Base-by-base conservation (phyloP, 2,113 vertebrate genomes). In the Saimiri boliviensis region DNA sequence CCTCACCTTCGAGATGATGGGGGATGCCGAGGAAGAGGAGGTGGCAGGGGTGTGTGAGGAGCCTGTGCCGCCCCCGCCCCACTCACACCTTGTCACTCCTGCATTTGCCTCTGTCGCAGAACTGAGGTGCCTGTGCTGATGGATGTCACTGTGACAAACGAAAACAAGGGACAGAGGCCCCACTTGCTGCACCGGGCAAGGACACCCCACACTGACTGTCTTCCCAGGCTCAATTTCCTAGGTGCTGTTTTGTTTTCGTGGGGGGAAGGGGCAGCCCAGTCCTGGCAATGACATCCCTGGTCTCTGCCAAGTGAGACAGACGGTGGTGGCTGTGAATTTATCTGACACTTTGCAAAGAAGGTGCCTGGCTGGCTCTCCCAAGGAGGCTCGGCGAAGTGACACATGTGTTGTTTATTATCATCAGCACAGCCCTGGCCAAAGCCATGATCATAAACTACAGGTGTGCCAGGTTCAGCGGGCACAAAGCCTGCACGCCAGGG, bases 301-400 rank as follows among this genome's bases (percentile, higher is more conserved):
- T 83, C 35, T 58, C 60, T 45, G 37, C 58, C 89, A 14, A 89
- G 52, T 8, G 3, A 58, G 84, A n/a, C 32, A 49, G 94, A 19
- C 1, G 10, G 54, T 40, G 66, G 58, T 2, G 4, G 74, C 74
- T 73, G 79, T 70, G 91, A 40, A 1, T 13, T 6, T 8, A 54
- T 32, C 0, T 71, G 74, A 35, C 30, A 6, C 60, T 52, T 73
- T 30, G 47, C 6, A 14, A 27, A 30, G 73, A 32, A 19, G 13
- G 68, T 3, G 32, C n/a, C 32, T 5, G 0, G 47, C 0, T n/a
- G 32, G 0, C 56, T 52, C 40, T 40, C 89, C 63, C 30, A 35
- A 9, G 63, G 60, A 32, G 13, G 27, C 21, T 21, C 1, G 0
- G 60, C 0, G 0, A 8, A n/a, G 9, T 0, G 0, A 5, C 0